Base-by-base conservation (phyloP, 2,888 invertebrate genomes). In the Heliconius ismenius region DNA sequence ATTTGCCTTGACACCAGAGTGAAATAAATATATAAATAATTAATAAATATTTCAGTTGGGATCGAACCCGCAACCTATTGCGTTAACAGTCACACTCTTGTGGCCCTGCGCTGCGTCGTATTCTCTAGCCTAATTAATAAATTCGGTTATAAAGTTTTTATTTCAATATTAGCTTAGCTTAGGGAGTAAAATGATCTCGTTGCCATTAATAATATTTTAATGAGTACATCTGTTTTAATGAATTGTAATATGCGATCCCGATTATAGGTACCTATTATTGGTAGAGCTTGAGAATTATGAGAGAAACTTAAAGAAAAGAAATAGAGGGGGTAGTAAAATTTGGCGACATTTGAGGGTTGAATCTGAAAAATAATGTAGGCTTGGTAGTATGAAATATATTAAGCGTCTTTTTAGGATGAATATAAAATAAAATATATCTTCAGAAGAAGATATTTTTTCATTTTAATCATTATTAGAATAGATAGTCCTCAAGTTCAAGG, bases 71-170 rank as follows among this genome's bases (percentile, higher is more conserved):
- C 49, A 7, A 49, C 49, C 18, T 49, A 15, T 49, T 15, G 18
- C 18, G 49, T 18, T 18, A 15, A 49, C 18, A 49, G 43, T 18
- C 15, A 7, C 49, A 49, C 49, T 4, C 49, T 49, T 49, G 49
- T 49, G 18, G 6, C 49, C 18, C 49, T 49, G 18, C 18, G 49
- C 49, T 18, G 18, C 4, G 15, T 26, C 2, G 2, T 26, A 26
- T 26, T 26, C 2, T 49, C 18, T 43, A 43, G 4, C 15, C 15
- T 15, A 43, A 49, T 60, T n/a, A 49, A 15, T 63, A 36, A n/a
- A 54, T 63, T 36, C 4, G n/a, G 11, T 70, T 70, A 49, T 54
- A 32, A 26, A 15, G n/a, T 63, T 49, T 69, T 62, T 54, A 69
- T 62, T 64, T 64, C 36, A 15, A 58, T 13, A 11, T 18, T 54